Evolutionary conservation across 2,113 vertebrate genomes (phyloP).

Genomic region (Atherinomorus stipes): DNA sequence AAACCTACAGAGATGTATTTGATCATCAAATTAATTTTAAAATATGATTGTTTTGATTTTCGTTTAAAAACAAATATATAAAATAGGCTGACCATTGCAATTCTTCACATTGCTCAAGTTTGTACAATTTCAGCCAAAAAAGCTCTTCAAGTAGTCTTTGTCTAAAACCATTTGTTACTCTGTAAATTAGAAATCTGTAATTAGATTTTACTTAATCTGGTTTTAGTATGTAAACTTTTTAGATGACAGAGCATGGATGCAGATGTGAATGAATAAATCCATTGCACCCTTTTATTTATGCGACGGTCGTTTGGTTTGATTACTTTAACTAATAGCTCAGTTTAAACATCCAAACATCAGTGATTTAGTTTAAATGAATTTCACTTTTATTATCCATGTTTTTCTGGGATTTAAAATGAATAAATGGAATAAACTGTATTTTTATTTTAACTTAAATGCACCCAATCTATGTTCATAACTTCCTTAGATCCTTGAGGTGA

Average conservation of each 20-base stretch:
- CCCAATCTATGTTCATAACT: neutral
- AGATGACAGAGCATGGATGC: too few relatives aligned
- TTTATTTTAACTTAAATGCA: neutral
- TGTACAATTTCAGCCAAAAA: neutral
- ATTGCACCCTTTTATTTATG: too few relatives aligned
- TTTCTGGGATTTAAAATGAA: neutral
- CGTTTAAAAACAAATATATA: too few relatives aligned
- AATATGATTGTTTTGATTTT: too few relatives aligned
- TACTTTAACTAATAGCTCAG: neutral
- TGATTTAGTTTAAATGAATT: neutral
- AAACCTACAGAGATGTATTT: too few relatives aligned
- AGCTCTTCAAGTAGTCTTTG: neutral
- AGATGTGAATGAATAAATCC: too few relatives aligned
- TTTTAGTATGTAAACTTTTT: too few relatives aligned
- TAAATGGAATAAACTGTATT: neutral
- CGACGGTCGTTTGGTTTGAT: neutral
- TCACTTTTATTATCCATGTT: neutral
- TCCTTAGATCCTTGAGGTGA: too few relatives aligned
- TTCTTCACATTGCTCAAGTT: neutral
- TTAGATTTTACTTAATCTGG: neutral
- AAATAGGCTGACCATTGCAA: neutral
- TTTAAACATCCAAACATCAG: neutral
- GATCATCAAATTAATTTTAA: too few relatives aligned
- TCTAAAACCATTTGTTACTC: too few relatives aligned
- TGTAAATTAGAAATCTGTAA: neutral